Evolutionary conservation across 1,140 invertebrate genomes (phyloP).

Genomic region (Bombus huntii): DNA sequence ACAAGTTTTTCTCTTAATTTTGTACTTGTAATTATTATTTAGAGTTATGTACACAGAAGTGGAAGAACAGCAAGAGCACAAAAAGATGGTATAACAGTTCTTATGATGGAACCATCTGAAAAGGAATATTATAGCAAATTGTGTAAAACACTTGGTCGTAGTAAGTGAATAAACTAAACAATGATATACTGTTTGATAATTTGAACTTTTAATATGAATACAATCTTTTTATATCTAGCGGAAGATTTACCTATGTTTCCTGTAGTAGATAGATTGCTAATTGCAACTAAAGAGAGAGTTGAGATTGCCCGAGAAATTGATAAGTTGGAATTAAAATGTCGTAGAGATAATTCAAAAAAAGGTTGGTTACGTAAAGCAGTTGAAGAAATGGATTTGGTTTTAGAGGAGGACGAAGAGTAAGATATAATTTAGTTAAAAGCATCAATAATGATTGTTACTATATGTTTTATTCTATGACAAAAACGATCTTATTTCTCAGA

Average conservation of each 20-base stretch:
- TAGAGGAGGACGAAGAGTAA: slow-evolving; percentile 90
- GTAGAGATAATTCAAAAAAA: slow-evolving; percentile 87
- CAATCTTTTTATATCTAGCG: slow-evolving; percentile 81
- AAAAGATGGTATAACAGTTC: slow-evolving; percentile 94
- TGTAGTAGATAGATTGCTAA: slow-evolving; percentile 87
- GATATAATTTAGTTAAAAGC: slow-evolving; percentile 72
- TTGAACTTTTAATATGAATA: not conserved
- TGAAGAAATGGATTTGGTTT: slow-evolving; percentile 93
- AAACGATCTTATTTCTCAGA: slow-evolving; percentile 63
- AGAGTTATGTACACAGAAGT: slow-evolving; percentile 97
- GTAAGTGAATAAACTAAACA: slow-evolving; percentile 81
- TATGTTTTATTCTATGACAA: slow-evolving; percentile 37
- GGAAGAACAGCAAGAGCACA: slow-evolving; percentile 96
- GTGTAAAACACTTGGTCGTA: slow-evolving; percentile 91
- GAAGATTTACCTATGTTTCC: slow-evolving; percentile 93
- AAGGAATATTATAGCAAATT: slow-evolving; percentile 91
- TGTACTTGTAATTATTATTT: slow-evolving; percentile 61
- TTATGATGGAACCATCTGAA: slow-evolving; percentile 96
- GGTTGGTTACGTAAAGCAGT: slow-evolving; percentile 93
- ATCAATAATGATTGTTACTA: not conserved
- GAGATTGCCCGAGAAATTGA: slow-evolving; percentile 91
- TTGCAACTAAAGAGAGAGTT: slow-evolving; percentile 88
- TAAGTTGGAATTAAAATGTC: slow-evolving; percentile 86
- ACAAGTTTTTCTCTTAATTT: slow-evolving; percentile 1
- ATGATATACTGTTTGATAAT: slow-evolving; percentile 29